Percentiles rank a stretch among this genome's conserved stretches.
phyloP scores from a whole-genome alignment of 2,113 vertebrate species.

The Pachypanchax playfairii region DNA sequence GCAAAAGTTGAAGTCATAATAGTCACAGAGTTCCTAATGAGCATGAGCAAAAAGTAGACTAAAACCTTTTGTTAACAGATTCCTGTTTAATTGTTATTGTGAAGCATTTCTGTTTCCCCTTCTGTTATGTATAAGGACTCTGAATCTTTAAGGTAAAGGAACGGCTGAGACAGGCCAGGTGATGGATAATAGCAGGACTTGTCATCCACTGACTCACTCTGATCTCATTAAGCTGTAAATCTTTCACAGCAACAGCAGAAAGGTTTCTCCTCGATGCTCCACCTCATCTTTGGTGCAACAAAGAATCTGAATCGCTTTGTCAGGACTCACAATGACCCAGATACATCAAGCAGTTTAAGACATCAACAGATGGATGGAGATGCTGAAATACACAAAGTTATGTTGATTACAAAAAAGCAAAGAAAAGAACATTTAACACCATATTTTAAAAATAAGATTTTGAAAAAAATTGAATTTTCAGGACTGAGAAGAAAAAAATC shows the following conservation, averaged over 20 bases:
- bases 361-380: slow-evolving; percentile 29
- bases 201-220: slow-evolving; percentile 49
- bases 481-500: too few relatives aligned
- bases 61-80: not conserved
- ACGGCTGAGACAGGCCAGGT: slow-evolving; percentile 55
- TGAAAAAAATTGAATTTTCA: too few relatives aligned
- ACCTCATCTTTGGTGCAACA: slow-evolving; percentile 62
- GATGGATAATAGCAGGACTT: slow-evolving; percentile 76
- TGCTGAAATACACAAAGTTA: not conserved
- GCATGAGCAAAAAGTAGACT: too few relatives aligned
- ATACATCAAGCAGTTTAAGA: slow-evolving; percentile 61
- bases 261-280: slow-evolving; percentile 65
- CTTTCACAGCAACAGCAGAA: slow-evolving; percentile 70
- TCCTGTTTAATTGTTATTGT: not conserved
- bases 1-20: too few relatives aligned
- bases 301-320: slow-evolving; percentile 63
- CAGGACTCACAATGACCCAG: slow-evolving; percentile 53
- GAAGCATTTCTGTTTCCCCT: slow-evolving; percentile 30
- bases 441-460: too few relatives aligned
- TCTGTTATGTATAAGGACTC: slow-evolving; percentile 58
- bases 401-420: not conserved
- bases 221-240: slow-evolving; percentile 84
- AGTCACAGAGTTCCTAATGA: too few relatives aligned
- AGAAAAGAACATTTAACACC: too few relatives aligned
- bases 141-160: slow-evolving; percentile 49